Evolutionary conservation across 2,113 vertebrate species (phyloP).

Genomic region (Scomber colias): DNA sequence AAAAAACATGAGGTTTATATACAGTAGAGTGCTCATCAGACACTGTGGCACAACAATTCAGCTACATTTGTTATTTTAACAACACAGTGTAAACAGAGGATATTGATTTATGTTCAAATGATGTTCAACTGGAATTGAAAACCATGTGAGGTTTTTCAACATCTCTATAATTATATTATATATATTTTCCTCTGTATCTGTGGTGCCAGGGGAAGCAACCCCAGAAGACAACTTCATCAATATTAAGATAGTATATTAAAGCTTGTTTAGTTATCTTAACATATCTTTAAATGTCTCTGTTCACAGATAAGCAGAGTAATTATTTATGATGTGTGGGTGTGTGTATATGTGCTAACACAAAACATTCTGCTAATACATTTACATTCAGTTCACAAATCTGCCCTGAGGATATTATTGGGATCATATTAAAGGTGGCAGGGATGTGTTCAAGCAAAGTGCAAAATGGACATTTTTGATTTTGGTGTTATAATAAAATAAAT

Average conservation of each 20-base stretch:
- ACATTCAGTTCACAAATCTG: neutral
- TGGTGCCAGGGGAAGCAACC: constrained; percentile 9
- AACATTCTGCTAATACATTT: neutral
- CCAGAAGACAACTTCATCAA: constrained; percentile 1
- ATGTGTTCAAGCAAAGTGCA: neutral
- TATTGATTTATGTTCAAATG: constrained; percentile 52
- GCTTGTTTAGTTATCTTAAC: constrained; percentile 13
- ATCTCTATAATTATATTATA: constrained; percentile 30
- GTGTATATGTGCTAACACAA: neutral
- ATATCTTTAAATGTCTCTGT: constrained; percentile 6
- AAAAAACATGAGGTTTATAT: constrained; percentile 59
- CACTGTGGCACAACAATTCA: constrained; percentile 39
- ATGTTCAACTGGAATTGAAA: constrained; percentile 49
- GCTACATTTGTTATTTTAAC: constrained; percentile 52
- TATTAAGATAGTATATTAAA: constrained; percentile 20
- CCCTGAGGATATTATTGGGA: neutral
- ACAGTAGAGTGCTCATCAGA: constrained; percentile 54
- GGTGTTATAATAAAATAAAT: no score
- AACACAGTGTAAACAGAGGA: constrained; percentile 13
- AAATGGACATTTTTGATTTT: no score
- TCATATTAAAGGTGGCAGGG: neutral
- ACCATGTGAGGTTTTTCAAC: constrained; percentile 18
- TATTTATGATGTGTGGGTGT: constrained; percentile 6
- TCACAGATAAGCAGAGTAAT: constrained; percentile 1
- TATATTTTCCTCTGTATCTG: neutral